These are phyloP conservation scores for Drosophila ogumai DNA, from an alignment of 1,140 invertebrate genomes.

Conservation along the genomic window DNA sequence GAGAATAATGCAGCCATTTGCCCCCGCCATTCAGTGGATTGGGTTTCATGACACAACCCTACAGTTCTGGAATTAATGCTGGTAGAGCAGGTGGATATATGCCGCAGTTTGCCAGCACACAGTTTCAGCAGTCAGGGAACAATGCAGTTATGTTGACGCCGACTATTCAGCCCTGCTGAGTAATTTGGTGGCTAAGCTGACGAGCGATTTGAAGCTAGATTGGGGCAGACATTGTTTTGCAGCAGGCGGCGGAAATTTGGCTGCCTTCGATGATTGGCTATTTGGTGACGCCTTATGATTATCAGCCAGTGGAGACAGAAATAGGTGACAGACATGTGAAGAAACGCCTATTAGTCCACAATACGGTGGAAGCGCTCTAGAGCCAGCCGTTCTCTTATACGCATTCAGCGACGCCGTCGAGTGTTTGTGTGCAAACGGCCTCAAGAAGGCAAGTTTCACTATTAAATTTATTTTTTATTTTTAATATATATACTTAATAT, in stretches of 20 bases:
- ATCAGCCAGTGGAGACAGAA: background rate
- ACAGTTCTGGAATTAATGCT: background rate
- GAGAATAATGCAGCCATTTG: background rate
- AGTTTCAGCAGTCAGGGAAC: background rate
- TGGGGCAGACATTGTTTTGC: slow-evolving; percentile 2
- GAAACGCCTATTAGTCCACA: background rate
- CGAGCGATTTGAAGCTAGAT: slow-evolving; percentile 13
- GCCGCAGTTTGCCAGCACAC: background rate
- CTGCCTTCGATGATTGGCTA: background rate
- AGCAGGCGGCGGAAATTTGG: background rate
- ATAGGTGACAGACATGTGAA: background rate
- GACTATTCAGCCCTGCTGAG: background rate
- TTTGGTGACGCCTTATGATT: background rate
- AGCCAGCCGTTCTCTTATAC: too few relatives aligned
- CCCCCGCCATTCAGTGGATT: too few relatives aligned
- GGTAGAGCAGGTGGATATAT: background rate
- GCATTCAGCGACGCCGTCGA: too few relatives aligned
- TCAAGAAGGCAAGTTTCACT: too few relatives aligned
- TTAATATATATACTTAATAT: too few relatives aligned
- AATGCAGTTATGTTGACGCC: background rate
- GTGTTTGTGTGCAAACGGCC: too few relatives aligned
- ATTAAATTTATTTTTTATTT: too few relatives aligned
- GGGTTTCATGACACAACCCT: background rate
- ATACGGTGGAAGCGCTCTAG: background rate
- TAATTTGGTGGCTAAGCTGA: background rate